A percentile compares a stretch with the other conserved stretches of the same genome.
phyloP scores from a whole-genome alignment of 2,113 vertebrate genomes.

The Rhinolophus ferrumequinum region DNA sequence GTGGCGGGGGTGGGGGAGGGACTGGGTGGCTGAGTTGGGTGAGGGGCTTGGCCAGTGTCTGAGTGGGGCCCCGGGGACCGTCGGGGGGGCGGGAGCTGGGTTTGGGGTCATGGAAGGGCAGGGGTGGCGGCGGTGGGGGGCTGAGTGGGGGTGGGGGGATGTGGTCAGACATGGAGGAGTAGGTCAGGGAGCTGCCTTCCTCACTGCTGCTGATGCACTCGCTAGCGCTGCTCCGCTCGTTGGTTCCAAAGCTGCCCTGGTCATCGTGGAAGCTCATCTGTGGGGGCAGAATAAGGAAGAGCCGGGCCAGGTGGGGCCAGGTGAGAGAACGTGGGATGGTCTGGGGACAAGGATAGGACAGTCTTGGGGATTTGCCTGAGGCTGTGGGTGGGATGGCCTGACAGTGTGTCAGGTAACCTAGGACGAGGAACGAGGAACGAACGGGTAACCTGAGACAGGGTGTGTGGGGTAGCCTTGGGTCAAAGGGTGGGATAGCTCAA shows the following conservation, averaged over 20 bases:
- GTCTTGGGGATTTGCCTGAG: neutral
- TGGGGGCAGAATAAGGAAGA: neutral
- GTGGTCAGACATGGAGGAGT: conserved; percentile 93
- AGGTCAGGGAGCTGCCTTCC: conserved; percentile 94
- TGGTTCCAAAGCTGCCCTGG: conserved; percentile 89
- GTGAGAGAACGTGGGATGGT: neutral
- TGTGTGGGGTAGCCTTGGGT: neutral
- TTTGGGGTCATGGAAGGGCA: conserved; percentile 90
- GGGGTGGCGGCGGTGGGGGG: conserved; percentile 89
- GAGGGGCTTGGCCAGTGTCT: conserved; percentile 56
- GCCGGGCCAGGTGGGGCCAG: neutral
- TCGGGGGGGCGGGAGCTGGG: conserved; percentile 84
- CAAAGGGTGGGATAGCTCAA: neutral
- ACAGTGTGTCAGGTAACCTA: neutral
- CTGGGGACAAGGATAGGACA: neutral
- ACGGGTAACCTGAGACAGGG: neutral
- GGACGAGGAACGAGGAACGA: neutral
- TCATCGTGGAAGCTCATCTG: conserved; percentile 99
- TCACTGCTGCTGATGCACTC: conserved; percentile 95
- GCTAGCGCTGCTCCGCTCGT: conserved; percentile 92
- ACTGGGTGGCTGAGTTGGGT: conserved; percentile 83
- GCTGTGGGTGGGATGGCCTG: neutral
- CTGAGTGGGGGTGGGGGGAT: conserved; percentile 92
- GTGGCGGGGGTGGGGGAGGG: conserved; percentile 67
- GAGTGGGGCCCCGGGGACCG: conserved; percentile 70